A percentile compares a stretch with the other conserved stretches of the same genome.
Evolutionary conservation across 2,113 vertebrate genomes (phyloP).

Genomic region (Sinocyclocheilus maitianheensis): DNA sequence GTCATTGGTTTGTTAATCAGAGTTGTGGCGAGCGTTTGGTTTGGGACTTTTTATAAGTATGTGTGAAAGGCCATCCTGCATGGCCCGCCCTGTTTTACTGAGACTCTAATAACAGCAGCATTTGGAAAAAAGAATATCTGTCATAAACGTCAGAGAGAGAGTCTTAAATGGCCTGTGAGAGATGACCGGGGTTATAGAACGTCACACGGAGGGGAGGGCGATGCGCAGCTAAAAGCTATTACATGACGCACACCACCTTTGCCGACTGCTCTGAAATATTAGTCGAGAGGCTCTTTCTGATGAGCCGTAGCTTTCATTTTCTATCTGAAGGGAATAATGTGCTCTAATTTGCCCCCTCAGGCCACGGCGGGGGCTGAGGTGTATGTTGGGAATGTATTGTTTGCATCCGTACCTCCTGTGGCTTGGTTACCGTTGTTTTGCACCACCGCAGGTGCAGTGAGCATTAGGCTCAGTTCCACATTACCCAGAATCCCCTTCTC

Average conservation of each 20-base stretch:
- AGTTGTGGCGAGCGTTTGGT: neutral
- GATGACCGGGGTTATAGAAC: slow-evolving; percentile 37
- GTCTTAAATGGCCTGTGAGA: slow-evolving; percentile 46
- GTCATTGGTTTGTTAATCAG: slow-evolving; percentile 12
- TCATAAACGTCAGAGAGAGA: slow-evolving; percentile 40
- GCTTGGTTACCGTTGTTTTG: slow-evolving; percentile 40
- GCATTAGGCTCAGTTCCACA: slow-evolving; percentile 30
- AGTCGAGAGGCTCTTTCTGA: slow-evolving; percentile 48
- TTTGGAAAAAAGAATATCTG: slow-evolving; percentile 44
- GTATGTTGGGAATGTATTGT: slow-evolving; percentile 40
- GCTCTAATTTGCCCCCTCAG: slow-evolving; percentile 47
- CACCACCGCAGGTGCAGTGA: slow-evolving; percentile 28
- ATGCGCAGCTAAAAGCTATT: slow-evolving; percentile 47
- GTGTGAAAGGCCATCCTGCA: neutral
- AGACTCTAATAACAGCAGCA: slow-evolving; percentile 31
- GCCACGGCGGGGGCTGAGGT: neutral
- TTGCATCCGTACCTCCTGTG: slow-evolving; percentile 1
- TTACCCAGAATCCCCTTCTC: slow-evolving; percentile 45
- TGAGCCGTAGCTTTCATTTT: slow-evolving; percentile 47
- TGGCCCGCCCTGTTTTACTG: neutral
- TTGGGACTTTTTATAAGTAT: neutral
- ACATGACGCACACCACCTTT: slow-evolving; percentile 46
- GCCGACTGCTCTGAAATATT: slow-evolving; percentile 46
- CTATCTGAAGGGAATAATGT: slow-evolving; percentile 44
- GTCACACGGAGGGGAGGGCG: slow-evolving; percentile 25